Conservation (phyloP, 92 coral and sea anemone species). For the Scolanthus callimorphus region DNA sequence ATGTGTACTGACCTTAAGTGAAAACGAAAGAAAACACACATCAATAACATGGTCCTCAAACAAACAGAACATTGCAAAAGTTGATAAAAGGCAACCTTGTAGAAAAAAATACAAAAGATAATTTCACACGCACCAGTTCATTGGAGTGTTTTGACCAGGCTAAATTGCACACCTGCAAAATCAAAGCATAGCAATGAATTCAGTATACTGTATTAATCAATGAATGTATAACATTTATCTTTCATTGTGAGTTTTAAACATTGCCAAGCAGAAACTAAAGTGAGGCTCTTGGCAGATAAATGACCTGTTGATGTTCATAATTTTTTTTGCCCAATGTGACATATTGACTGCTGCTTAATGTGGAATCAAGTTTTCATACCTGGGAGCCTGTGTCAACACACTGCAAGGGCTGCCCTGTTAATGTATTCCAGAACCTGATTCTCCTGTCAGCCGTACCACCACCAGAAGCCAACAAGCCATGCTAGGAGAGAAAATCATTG, state of each 20-base stretch:
- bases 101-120: neutral
- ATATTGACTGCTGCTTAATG: no score
- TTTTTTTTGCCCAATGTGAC: no score
- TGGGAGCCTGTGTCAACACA: constrained; percentile 99
- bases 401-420: constrained; percentile 95
- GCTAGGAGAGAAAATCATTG: constrained; percentile 42
- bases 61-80: no score
- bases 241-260: no score
- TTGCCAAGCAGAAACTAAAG: no score
- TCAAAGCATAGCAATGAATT: no score
- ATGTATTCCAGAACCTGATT: constrained; percentile 93
- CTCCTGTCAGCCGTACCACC: constrained; percentile 98
- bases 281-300: no score
- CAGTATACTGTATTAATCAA: no score
- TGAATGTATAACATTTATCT: no score
- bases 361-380: no score
- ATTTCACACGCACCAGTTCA: constrained; percentile 63
- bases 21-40: neutral
- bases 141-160: constrained; percentile 99
- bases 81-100: neutral
- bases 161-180: constrained; percentile 95
- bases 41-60: neutral
- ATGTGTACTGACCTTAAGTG: constrained; percentile 90
- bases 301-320: no score
- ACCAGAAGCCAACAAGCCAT: constrained; percentile 95